These are phyloP conservation scores for Lepilemur ruficaudatus DNA, from an alignment of 2,797 vertebrate species.

Conservation along the genomic window DNA sequence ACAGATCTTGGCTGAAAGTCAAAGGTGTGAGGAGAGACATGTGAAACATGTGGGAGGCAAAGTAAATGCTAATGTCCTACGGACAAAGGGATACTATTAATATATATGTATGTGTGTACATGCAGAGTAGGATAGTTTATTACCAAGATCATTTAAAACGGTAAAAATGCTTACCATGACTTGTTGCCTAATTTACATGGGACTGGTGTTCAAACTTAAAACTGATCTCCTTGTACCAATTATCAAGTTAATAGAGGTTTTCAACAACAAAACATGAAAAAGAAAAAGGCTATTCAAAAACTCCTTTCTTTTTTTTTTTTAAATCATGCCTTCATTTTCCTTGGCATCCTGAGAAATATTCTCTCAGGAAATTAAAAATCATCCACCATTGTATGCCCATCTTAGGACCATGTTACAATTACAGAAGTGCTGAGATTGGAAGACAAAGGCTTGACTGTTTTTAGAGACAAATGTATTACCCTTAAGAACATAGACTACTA, in stretches of 20 bases:
- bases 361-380: constrained; percentile 52
- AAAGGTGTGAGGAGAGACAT: neutral
- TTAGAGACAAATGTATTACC: constrained; percentile 15
- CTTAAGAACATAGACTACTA: neutral
- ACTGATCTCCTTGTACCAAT: constrained; percentile 15
- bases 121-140: neutral
- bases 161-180: neutral
- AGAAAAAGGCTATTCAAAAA: neutral
- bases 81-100: neutral
- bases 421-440: neutral
- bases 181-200: neutral
- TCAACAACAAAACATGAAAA: constrained; percentile 18
- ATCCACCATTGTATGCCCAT: neutral
- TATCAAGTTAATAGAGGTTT: constrained; percentile 40
- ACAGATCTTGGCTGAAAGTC: neutral
- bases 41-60: neutral
- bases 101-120: neutral
- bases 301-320: neutral
- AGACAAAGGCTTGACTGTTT: constrained; percentile 35
- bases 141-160: neutral
- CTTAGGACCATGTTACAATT: neutral
- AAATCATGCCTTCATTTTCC: neutral
- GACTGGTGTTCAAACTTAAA: neutral
- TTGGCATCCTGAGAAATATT: constrained; percentile 1
- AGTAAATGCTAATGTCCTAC: neutral